A percentile compares a stretch with the other conserved stretches of the same genome.
phyloP scores from a whole-genome alignment of 2,113 vertebrate genomes.

The Erythrocercus mccallii region DNA sequence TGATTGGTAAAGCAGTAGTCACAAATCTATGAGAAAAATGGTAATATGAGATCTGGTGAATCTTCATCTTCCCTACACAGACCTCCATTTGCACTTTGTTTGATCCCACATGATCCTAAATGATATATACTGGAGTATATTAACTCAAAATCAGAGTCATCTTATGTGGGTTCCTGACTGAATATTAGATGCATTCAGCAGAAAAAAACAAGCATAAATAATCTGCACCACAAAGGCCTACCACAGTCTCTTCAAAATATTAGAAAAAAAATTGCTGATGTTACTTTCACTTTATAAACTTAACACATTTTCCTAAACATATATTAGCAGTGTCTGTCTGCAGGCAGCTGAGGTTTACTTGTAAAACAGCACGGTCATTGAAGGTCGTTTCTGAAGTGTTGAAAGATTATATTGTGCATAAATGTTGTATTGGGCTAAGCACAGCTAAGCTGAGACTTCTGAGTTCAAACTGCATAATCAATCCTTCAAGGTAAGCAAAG shows the following conservation, averaged over 20 bases:
- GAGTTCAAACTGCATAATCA: neutral
- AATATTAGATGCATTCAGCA: neutral
- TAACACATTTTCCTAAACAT: neutral
- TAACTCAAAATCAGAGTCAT: neutral
- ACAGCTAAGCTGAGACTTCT: neutral
- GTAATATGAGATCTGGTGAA: neutral
- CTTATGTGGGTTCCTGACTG: neutral
- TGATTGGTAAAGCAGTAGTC: neutral
- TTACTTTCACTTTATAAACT: neutral
- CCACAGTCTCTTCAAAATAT: neutral
- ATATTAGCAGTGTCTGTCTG: neutral
- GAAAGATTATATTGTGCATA: neutral
- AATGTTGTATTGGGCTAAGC: neutral
- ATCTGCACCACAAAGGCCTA: rapidly evolving
- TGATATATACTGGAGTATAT: neutral
- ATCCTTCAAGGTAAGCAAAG: neutral
- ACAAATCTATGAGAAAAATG: neutral
- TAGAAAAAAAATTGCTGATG: neutral
- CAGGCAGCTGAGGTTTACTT: neutral
- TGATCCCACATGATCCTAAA: neutral
- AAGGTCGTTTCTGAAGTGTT: neutral
- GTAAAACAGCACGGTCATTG: neutral
- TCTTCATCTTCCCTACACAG: neutral
- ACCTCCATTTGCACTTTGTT: neutral
- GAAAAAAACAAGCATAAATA: neutral